Evolutionary conservation across 2,888 invertebrate genomes (phyloP).

Genomic region (Polyploca ridens): DNA sequence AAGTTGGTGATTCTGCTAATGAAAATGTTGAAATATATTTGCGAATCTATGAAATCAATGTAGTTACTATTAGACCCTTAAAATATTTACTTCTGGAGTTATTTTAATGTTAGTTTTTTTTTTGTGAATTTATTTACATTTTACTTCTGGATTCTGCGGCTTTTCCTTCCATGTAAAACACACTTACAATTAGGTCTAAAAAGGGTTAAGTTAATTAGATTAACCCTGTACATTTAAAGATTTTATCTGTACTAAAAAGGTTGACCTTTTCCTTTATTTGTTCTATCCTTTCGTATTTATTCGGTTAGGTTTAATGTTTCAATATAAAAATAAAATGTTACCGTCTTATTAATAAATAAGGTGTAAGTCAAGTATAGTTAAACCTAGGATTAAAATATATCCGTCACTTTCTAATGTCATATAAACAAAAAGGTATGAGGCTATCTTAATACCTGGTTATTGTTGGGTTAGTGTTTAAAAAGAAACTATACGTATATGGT

Average conservation of each 20-base stretch:
- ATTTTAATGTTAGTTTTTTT: too few relatives aligned
- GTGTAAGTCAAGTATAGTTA: too few relatives aligned
- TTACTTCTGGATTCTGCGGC: not conserved
- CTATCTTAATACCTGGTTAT: too few relatives aligned
- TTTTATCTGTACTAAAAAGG: not conserved
- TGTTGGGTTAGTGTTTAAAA: too few relatives aligned
- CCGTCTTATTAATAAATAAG: too few relatives aligned
- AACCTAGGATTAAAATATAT: too few relatives aligned
- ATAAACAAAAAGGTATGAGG: too few relatives aligned
- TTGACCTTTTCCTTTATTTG: slow-evolving; percentile 5
- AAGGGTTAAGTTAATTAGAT: slow-evolving; percentile 9
- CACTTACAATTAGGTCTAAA: not conserved
- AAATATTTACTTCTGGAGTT: too few relatives aligned
- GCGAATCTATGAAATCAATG: too few relatives aligned
- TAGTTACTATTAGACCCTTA: too few relatives aligned
- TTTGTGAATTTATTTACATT: not conserved
- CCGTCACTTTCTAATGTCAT: too few relatives aligned
- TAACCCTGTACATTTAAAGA: slow-evolving; percentile 1
- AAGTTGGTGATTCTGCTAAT: not conserved
- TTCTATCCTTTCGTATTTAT: slow-evolving; percentile 1
- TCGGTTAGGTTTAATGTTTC: not conserved
- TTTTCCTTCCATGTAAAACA: not conserved
- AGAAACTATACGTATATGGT: not conserved
- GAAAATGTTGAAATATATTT: not conserved
- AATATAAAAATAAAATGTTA: not conserved